Percentiles rank a stretch among this genome's conserved stretches.
Evolutionary conservation across 2,797 vertebrate genomes (phyloP).

Genomic region (Lepilemur ruficaudatus): DNA sequence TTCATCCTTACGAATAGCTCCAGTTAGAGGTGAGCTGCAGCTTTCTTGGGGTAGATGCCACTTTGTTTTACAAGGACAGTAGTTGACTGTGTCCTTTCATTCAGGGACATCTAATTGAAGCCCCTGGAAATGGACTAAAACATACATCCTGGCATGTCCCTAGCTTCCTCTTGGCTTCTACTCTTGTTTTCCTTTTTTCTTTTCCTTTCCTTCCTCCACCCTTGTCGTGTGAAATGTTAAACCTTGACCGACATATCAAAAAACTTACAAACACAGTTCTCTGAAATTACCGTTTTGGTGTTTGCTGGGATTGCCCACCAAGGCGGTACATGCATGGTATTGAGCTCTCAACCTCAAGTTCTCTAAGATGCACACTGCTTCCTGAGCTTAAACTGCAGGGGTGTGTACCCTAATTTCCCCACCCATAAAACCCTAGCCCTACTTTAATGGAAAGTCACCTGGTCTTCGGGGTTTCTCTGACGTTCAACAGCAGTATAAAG

Average conservation of each 20-base stretch:
- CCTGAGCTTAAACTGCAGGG: not conserved
- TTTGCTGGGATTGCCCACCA: not conserved
- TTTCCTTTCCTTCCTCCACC: not conserved
- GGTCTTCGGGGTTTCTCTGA: not conserved
- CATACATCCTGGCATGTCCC: accelerated
- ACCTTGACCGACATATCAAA: not conserved
- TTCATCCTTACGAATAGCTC: not conserved
- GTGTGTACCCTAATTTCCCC: accelerated
- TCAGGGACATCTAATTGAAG: not conserved
- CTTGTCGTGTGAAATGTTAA: not conserved
- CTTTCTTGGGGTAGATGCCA: accelerated
- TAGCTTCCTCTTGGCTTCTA: accelerated
- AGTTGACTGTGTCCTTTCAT: accelerated
- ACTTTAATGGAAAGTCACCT: too few relatives aligned
- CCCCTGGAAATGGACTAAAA: not conserved
- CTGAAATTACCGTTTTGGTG: not conserved
- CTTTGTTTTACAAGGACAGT: not conserved
- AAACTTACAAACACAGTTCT: not conserved
- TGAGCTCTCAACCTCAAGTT: not conserved
- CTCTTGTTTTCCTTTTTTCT: accelerated
- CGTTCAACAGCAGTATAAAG: not conserved
- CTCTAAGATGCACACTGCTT: not conserved
- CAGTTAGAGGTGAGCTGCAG: not conserved
- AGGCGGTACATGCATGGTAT: accelerated
- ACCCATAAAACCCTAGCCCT: too few relatives aligned